Percentiles rank a stretch among this genome's conserved stretches.
Conservation (phyloP, 2,888 invertebrate species). For the Sarcophaga rosellei region DNA sequence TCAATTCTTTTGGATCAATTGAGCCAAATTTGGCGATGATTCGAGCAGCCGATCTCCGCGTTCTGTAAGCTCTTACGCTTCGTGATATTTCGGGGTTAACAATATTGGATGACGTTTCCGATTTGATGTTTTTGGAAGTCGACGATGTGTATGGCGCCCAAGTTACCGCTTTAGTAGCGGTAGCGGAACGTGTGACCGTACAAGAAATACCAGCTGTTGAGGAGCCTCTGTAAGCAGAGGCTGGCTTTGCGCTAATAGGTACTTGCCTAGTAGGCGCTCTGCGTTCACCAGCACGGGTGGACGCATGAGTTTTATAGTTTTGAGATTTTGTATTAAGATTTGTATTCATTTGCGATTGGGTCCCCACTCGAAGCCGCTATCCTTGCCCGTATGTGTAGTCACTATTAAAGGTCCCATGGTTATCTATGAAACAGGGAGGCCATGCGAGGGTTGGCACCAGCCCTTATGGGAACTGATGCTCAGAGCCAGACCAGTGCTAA, state of each 20-base stretch:
- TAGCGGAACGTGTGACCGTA: too few species aligned
- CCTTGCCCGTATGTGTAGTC: background rate
- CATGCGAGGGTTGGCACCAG: background rate
- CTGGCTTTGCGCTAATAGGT: background rate
- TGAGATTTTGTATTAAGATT: background rate
- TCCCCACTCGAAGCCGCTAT: background rate
- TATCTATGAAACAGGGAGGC: background rate
- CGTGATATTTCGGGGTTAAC: background rate
- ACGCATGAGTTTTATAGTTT: background rate
- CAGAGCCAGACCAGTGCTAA: background rate
- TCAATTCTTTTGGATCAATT: too few species aligned
- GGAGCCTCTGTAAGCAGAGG: background rate
- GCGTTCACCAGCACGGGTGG: background rate
- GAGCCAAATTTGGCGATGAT: background rate
- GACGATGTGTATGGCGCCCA: too few species aligned
- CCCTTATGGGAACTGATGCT: background rate
- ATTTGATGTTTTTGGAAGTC: too few species aligned
- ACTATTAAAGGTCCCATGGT: background rate
- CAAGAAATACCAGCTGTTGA: too few species aligned
- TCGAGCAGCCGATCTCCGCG: background rate
- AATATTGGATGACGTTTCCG: too few species aligned
- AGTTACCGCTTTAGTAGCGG: too few species aligned
- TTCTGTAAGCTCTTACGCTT: background rate
- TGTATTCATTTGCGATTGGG: background rate
- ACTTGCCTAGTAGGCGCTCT: background rate